These are phyloP conservation scores for Cancer borealis DNA, from an alignment of 2,888 invertebrate genomes.

Conservation along the genomic window DNA sequence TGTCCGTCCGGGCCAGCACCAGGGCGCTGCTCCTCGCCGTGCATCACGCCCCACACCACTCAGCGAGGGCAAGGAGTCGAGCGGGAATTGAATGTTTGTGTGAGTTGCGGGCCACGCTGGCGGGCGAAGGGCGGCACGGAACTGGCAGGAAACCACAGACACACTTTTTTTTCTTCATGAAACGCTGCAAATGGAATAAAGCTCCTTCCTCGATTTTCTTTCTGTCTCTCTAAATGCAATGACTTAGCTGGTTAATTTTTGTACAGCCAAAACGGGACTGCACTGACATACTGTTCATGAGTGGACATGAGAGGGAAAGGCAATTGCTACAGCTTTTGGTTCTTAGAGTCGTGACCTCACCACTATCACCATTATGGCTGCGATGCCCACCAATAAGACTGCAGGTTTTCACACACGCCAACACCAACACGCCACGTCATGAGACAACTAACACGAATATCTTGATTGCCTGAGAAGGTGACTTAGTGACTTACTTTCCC, in stretches of 20 bases:
- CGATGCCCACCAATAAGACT: neutral
- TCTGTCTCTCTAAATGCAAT: neutral
- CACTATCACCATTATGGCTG: neutral
- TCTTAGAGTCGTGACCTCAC: neutral
- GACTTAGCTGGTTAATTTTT: neutral
- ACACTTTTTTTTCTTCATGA: neutral
- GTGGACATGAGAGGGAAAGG: neutral
- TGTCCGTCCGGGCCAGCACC: neutral
- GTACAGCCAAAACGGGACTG: neutral
- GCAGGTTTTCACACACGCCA: neutral
- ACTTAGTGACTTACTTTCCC: neutral
- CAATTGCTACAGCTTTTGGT: neutral
- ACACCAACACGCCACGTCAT: neutral
- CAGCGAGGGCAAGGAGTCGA: conserved; percentile 17
- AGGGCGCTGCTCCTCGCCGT: conserved; percentile 1
- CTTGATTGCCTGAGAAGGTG: conserved; percentile 20
- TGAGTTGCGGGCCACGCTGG: conserved; percentile 33
- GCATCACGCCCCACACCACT: conserved; percentile 32
- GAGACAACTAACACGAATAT: conserved; percentile 20
- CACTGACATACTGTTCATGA: neutral
- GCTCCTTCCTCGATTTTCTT: neutral
- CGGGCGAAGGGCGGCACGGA: neutral
- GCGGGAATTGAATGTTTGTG: conserved; percentile 37
- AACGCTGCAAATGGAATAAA: neutral
- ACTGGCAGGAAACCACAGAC: neutral